These are phyloP conservation scores for Theretra japonica DNA, from an alignment of 2,888 invertebrate species.

Conservation along the genomic window DNA sequence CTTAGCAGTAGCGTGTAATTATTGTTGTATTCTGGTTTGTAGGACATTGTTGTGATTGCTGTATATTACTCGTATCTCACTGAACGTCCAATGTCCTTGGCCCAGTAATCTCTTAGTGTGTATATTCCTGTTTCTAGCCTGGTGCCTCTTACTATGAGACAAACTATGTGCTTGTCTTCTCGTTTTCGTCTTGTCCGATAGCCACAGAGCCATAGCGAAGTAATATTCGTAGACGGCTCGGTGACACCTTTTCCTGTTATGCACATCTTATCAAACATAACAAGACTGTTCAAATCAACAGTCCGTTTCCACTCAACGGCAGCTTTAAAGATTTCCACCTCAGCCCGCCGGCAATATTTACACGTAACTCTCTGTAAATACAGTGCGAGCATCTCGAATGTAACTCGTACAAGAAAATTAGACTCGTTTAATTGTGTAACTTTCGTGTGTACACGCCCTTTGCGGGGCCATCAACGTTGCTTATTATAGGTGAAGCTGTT, in stretches of 20 bases:
- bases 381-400: conserved; percentile 68
- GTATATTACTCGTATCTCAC: too few species aligned
- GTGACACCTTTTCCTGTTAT: too few species aligned
- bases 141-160: too few species aligned
- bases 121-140: too few species aligned
- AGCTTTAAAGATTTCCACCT: conserved; percentile 71
- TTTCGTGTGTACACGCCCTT: conserved; percentile 61
- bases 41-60: background rate
- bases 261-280: background rate
- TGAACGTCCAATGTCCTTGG: too few species aligned
- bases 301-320: conserved; percentile 47
- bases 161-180: too few species aligned
- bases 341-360: conserved; percentile 77
- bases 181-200: too few species aligned
- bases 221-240: too few species aligned
- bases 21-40: background rate
- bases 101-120: too few species aligned
- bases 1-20: too few species aligned
- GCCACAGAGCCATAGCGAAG: too few species aligned
- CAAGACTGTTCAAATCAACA: conserved; percentile 28
- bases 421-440: conserved; percentile 79
- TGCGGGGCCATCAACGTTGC: conserved; percentile 36
- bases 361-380: conserved; percentile 82
- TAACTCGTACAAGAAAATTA: conserved; percentile 81
- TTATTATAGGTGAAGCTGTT: conserved; percentile 15